These are phyloP conservation scores for Cecropterus lyciades DNA, from an alignment of 1,140 invertebrate genomes.

Conservation along the genomic window DNA sequence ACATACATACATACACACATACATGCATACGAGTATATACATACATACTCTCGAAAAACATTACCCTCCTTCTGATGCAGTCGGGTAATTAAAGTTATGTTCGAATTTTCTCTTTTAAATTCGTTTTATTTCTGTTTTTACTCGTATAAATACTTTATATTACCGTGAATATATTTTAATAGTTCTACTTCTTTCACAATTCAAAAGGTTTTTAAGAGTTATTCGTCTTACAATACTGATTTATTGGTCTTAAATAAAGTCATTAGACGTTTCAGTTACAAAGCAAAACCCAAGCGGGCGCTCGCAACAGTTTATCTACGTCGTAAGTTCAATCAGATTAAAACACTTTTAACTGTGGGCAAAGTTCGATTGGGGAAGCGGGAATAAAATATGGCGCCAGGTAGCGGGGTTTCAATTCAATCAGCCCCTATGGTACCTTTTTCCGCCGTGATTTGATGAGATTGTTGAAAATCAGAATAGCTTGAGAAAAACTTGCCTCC, in stretches of 20 bases:
- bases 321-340: conserved; percentile 79
- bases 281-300: background rate
- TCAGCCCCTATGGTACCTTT: conserved; percentile 76
- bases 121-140: no score
- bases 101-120: no score
- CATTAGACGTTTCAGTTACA: conserved; percentile 22
- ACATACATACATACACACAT: no score
- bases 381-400: conserved; percentile 76
- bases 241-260: conserved; percentile 23
- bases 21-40: no score
- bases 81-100: no score
- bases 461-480: conserved; percentile 81
- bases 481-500: conserved; percentile 71
- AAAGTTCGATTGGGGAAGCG: conserved; percentile 78
- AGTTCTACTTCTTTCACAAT: no score
- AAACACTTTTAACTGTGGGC: conserved; percentile 79
- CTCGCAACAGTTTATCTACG: conserved; percentile 65
- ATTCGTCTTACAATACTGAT: background rate
- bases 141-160: no score
- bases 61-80: no score
- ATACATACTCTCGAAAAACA: no score
- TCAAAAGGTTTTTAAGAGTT: no score
- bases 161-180: no score
- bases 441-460: conserved; percentile 80
- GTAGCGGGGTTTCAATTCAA: conserved; percentile 81